Evolutionary conservation across 2,797 vertebrate species (phyloP).

Genomic region (Danio albolineatus): DNA sequence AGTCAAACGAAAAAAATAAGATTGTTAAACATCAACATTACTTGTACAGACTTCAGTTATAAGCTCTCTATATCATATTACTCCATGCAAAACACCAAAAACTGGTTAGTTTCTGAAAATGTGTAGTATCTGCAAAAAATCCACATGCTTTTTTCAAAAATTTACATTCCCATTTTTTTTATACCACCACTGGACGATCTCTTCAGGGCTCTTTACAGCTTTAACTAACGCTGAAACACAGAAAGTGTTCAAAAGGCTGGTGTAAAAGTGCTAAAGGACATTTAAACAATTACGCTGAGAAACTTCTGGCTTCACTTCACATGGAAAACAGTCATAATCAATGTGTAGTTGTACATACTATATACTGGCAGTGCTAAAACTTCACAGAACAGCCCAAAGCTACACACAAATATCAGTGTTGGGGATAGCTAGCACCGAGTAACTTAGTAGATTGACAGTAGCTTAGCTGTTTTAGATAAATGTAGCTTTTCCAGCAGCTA

Average conservation of each 20-base stretch:
- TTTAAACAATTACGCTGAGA: slow-evolving; percentile 10
- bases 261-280: slow-evolving; percentile 21
- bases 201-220: slow-evolving; percentile 67
- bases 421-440: too few species aligned
- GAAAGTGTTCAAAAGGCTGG: slow-evolving; percentile 48
- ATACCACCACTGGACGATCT: slow-evolving; percentile 66
- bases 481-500: too few species aligned
- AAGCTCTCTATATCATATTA: neutral
- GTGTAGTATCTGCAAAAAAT: slow-evolving; percentile 61
- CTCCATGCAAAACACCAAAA: slow-evolving; percentile 54
- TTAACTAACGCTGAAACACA: slow-evolving; percentile 76
- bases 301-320: neutral
- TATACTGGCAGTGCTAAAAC: slow-evolving; percentile 12
- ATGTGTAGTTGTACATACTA: neutral
- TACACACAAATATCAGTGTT: neutral
- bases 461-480: too few species aligned
- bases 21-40: slow-evolving; percentile 14
- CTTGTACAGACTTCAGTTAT: neutral
- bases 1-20: slow-evolving; percentile 18
- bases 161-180: slow-evolving; percentile 60
- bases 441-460: too few species aligned
- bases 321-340: neutral
- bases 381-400: neutral
- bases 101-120: slow-evolving; percentile 59
- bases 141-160: slow-evolving; percentile 65